A percentile compares a stretch with the other conserved stretches of the same genome.
phyloP scores from a whole-genome alignment of 2,113 vertebrate species.

The Sialia sialis region DNA sequence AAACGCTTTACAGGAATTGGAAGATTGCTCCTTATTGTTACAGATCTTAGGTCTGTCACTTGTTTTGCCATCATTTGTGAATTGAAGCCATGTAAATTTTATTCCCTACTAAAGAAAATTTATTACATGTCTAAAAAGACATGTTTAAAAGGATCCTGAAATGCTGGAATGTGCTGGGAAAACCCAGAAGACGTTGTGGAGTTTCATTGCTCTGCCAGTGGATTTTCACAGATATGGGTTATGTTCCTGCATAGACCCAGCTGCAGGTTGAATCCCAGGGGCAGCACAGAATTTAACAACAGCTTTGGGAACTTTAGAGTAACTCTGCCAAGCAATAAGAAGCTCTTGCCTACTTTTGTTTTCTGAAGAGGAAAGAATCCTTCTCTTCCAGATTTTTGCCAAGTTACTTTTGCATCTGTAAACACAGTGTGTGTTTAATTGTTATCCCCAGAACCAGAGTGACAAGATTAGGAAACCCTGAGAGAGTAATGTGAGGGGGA shows the following conservation, averaged over 20 bases:
- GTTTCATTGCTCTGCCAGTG: not conserved
- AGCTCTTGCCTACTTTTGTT: not conserved
- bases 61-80: not conserved
- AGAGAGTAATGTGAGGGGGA: not conserved
- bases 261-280: not conserved
- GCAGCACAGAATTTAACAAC: not conserved
- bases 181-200: accelerated
- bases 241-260: not conserved
- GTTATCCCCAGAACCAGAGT: not conserved
- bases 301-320: not conserved
- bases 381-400: not conserved
- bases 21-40: not conserved
- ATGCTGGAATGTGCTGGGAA: not conserved
- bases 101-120: not conserved
- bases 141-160: not conserved
- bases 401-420: not conserved
- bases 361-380: not conserved
- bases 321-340: not conserved
- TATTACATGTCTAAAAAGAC: not conserved
- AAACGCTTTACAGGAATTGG: not conserved
- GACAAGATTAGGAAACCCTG: not conserved
- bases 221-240: not conserved
- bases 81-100: not conserved
- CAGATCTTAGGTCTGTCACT: not conserved
- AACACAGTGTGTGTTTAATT: not conserved